Evolutionary conservation across 30 jellyfish, hydroid and myxozoan species (phyloP).

Genomic region (Mastigias papua): DNA sequence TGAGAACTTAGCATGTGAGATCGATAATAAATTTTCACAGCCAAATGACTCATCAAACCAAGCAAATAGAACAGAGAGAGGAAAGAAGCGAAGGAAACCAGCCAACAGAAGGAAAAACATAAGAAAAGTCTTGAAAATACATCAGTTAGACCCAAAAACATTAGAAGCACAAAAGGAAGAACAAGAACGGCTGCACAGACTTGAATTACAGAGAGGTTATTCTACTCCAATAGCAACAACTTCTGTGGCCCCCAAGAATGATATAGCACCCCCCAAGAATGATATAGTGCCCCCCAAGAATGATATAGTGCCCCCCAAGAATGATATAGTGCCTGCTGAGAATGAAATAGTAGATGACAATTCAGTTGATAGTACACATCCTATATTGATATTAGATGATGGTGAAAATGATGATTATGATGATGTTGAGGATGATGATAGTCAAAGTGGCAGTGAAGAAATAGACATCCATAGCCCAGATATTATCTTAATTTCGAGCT

Average conservation of each 20-base stretch:
- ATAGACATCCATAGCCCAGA: not conserved
- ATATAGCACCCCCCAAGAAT: not conserved
- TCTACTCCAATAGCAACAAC: not conserved
- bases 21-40: not conserved
- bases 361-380: not conserved
- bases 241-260: not conserved
- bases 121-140: constrained; percentile 69
- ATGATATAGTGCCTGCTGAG: too few species aligned
- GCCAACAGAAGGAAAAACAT: constrained; percentile 79
- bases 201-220: constrained; percentile 66
- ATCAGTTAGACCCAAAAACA: constrained; percentile 79
- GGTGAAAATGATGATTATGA: too few species aligned
- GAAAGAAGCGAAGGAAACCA: constrained; percentile 67
- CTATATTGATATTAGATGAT: constrained; percentile 19
- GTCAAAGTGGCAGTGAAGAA: constrained; percentile 65
- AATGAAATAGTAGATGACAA: not conserved
- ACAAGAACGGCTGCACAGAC: constrained; percentile 78
- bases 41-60: not conserved
- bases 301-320: not conserved
- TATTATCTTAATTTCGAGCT: constrained; percentile 45
- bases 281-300: not conserved
- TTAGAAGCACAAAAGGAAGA: constrained; percentile 89
- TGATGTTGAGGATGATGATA: constrained; percentile 25
- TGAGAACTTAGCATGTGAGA: not conserved
- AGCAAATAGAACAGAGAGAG: not conserved